Evolutionary conservation across 2,888 invertebrate species (phyloP).

Genomic region (Drosophila eohydei): DNA sequence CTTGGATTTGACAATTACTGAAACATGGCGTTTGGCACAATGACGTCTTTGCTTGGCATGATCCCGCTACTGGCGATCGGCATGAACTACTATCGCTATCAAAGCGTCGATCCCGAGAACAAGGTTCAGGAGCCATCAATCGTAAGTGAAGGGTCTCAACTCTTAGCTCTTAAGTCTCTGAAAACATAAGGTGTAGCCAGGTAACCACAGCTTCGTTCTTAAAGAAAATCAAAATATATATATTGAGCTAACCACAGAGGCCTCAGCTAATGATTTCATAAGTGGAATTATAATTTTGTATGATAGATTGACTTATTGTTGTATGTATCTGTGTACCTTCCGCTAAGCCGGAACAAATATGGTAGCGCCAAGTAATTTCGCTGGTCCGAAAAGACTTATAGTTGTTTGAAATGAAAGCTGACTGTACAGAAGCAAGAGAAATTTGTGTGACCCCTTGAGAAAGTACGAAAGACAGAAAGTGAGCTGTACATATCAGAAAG

Average conservation of each 20-base stretch:
- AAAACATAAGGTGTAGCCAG: too few species aligned
- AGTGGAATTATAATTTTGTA: too few species aligned
- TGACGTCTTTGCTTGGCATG: slow-evolving; percentile 89
- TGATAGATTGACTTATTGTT: not conserved
- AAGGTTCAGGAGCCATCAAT: slow-evolving; percentile 89
- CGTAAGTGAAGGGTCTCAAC: slow-evolving; percentile 86
- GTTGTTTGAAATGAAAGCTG: not conserved
- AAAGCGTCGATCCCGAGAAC: slow-evolving; percentile 92
- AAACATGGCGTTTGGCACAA: slow-evolving; percentile 87
- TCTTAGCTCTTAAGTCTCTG: not conserved
- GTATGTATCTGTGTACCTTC: not conserved
- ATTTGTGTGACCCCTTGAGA: not conserved
- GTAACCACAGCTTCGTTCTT: too few species aligned
- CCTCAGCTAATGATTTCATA: not conserved
- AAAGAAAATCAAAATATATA: not conserved
- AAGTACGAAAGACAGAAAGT: not conserved
- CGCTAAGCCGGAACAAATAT: not conserved
- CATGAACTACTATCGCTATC: slow-evolving; percentile 92
- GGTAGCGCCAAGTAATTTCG: not conserved
- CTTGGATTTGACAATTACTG: slow-evolving; percentile 88
- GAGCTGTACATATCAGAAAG: not conserved
- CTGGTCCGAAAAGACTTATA: too few species aligned
- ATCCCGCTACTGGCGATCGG: slow-evolving; percentile 93
- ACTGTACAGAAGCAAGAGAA: not conserved
- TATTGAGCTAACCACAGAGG: not conserved